Evolutionary conservation across 2,888 invertebrate species (phyloP).

Genomic region (Xestia ashworthii): DNA sequence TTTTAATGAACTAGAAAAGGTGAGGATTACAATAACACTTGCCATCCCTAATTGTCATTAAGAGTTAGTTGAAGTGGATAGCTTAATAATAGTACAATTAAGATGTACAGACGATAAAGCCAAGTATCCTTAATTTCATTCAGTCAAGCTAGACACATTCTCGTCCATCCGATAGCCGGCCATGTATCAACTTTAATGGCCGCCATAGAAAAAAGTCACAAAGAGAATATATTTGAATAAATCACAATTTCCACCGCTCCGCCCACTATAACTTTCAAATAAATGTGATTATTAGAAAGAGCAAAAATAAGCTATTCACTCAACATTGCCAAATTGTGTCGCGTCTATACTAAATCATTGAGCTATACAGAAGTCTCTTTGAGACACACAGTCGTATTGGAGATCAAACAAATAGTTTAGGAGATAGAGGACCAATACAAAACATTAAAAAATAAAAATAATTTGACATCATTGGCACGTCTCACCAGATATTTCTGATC

Average conservation of each 20-base stretch:
- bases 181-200: conserved; percentile 66
- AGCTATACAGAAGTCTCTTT: conserved; percentile 68
- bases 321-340: conserved; percentile 81
- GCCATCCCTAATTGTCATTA: not conserved
- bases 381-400: conserved; percentile 47
- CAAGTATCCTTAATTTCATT: conserved; percentile 34
- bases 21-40: not conserved
- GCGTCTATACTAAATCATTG: conserved; percentile 79
- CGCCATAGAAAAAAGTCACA: conserved; percentile 68
- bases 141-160: conserved; percentile 45
- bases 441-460: conserved; percentile 5
- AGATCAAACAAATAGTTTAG: conserved; percentile 40
- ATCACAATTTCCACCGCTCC: conserved; percentile 76
- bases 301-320: conserved; percentile 79
- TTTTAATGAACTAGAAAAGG: not conserved
- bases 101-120: conserved; percentile 10
- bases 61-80: not conserved
- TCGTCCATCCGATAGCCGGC: conserved; percentile 61
- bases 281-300: conserved; percentile 78
- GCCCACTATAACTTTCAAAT: conserved; percentile 75
- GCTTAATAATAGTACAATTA: not conserved
- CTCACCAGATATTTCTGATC: not conserved
- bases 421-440: not conserved
- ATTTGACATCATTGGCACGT: not conserved
- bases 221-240: conserved; percentile 71